Base-by-base conservation (phyloP, 1,140 invertebrate genomes). In the Ruditapes philippinarum region DNA sequence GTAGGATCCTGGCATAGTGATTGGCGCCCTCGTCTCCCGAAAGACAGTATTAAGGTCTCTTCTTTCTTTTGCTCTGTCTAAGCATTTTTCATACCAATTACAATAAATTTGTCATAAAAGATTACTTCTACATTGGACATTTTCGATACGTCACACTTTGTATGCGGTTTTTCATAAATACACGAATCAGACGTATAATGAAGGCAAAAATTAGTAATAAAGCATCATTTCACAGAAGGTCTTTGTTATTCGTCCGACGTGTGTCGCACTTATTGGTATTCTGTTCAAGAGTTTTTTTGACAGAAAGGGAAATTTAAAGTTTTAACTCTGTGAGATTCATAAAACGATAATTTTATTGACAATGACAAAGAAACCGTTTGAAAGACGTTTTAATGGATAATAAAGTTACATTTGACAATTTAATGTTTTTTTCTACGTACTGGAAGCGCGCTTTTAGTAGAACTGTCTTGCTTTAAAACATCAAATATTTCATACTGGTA, bases 401-500 rank as follows among this genome's bases (percentile, higher is more conserved):
- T 70, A 70, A 70, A 70, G 65, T 70, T 70, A 70, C 65, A 14
- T 70, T 25, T 70, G 65, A 70, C 65, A 70, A n/a, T 1, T 22
- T n/a, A 70, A 70, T 31, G 38, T n/a, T 19, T 38, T 12, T 70
- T 70, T 70, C 28, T 38, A 38, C 65, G 33, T 70, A 38, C 4
- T 28, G 11, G 19, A 70, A 70, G n/a, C 9, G 14, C 19, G n/a
- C n/a, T n/a, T n/a, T n/a, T n/a, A n/a, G 42, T 45, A 45, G 14
- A 45, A 45, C 14, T 45, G 42, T 45, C 42, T 45, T 45, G 5
- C 14, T 45, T 45, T 45, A 45, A n/a, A n/a, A n/a, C n/a, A n/a
- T n/a, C n/a, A n/a, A n/a, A n/a, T n/a, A n/a, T n/a, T n/a, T n/a
- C n/a, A n/a, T n/a, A n/a, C n/a, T n/a, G n/a, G n/a, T n/a, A n/a